Evolutionary conservation across 2,888 invertebrate genomes (phyloP), one percentile per base, ranked within the genome.

Genomic region (Philhelius pedissequus): DNA sequence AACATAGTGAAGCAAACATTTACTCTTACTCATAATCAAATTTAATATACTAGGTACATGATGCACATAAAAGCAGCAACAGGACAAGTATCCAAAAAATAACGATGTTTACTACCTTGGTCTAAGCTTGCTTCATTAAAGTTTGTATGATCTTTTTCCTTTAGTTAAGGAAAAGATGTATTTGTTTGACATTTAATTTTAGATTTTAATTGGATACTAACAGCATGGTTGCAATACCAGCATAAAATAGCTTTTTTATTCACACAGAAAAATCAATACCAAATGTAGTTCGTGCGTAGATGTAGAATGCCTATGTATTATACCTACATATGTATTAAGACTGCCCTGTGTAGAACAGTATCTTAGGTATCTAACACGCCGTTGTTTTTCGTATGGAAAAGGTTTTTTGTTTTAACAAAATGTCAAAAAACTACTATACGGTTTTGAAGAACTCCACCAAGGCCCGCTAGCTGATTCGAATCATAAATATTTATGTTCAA

Each of bases 161-260:
- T 52, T 62, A 22, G 45, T 58, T 45, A 45, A 15, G 30, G 18
- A 15, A 50, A 50, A 25, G 38, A 60, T 71, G 71, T 73, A 52
- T 87, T 87, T 86, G 86, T 87, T 90, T 90, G 91, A 90, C 90
- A 90, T 90, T 90, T 90, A 91, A 90, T 90, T 90, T 90, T 81
- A 89, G 90, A 90, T 90, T 91, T 91, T 90, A 90, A 90, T 90
- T 91, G 90, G 90, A 90, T 91, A 89, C 89, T 89, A 90, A 90
- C 91, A 90, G 90, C 90, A 89, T 90, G 90, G 89, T 45, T 58
- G 70, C 58, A 62, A 4, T 27, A 9, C 38, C 6, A 38, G 40
- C 40, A 58, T 38, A 27, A 15, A 62, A 52, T 50, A 40, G 27
- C 60, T 20, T 68, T 38, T 35, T 15, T 54, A 13, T 50, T 20